phyloP scores from a whole-genome alignment of 2,797 vertebrate genomes.

The Nannoperca obscura region DNA sequence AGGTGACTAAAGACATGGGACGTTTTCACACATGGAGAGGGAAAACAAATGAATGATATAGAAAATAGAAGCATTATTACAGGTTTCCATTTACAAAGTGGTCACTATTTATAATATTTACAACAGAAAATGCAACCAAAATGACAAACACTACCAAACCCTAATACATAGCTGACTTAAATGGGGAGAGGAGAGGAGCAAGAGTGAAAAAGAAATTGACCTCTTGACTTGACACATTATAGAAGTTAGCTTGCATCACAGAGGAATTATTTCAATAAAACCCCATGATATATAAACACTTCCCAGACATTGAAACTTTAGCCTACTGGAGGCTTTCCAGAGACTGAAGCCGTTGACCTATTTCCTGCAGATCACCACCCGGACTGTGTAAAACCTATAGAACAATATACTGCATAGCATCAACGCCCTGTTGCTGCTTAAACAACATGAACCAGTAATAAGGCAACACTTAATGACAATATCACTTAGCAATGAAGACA shows the following conservation, averaged over 20 bases:
- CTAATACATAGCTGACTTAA: not conserved
- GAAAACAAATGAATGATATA: not conserved
- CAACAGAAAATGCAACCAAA: not conserved
- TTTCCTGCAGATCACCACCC: conserved; percentile 60
- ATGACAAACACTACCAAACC: not conserved
- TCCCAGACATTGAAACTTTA: conserved; percentile 69
- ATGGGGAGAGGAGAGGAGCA: not conserved
- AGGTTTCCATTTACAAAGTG: conserved; percentile 12
- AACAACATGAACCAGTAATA: not conserved
- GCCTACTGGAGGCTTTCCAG: conserved; percentile 73
- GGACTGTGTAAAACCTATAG: conserved; percentile 42
- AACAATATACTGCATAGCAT: conserved; percentile 28
- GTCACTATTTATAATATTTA: not conserved
- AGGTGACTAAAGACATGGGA: conserved; percentile 15
- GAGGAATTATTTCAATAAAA: conserved; percentile 37
- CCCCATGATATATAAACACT: conserved; percentile 54
- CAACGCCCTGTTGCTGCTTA: not conserved
- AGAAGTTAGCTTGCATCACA: conserved; percentile 27
- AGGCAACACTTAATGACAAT: not conserved
- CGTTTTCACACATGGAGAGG: not conserved
- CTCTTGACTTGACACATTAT: conserved; percentile 33
- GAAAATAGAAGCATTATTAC: not conserved
- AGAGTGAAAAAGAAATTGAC: not conserved
- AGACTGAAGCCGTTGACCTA: conserved; percentile 74
- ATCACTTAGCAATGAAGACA: not conserved